Base-by-base conservation (phyloP, 2,888 invertebrate genomes). In the Lacanobia wlatinum region DNA sequence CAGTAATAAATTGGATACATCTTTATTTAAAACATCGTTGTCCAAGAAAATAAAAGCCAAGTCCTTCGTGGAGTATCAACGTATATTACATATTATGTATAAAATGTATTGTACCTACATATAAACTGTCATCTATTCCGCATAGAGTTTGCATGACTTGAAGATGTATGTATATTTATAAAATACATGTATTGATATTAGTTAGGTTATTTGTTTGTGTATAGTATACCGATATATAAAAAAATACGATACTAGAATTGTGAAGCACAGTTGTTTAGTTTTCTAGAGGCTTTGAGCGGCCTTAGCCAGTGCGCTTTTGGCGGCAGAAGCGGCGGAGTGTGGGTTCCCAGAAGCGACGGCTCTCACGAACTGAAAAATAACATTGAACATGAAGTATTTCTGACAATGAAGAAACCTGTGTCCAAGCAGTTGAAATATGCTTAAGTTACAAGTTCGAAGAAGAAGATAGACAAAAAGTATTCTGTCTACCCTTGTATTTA, bases 11-110 rank as follows among this genome's bases (percentile, higher is more conserved):
- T 78, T 87, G 93, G 93, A 94, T 94, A 94, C 94, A 94, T 93
- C 94, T 94, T 94, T 94, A 94, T 93, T 94, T 61, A 85, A 85
- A 89, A 80, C 65, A 73, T 60, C 85, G 34, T 84, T 82, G 40
- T 83, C 73, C 86, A 85, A 88, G 73, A 88, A 92, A 93, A 91
- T 86, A 93, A 93, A 93, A 92, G 93, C 94, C 93, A 84, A 40
- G 89, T 92, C 92, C 85, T 90, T 72, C 77, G 67, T 85, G 84
- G 73, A 86, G 88, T 90, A 92, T 86, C 65, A 92, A 92, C 87
- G 85, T 94, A 93, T 94, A 94, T 93, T 92, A 83, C 73, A 87
- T 89, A 86, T 86, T 90, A 76, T 34, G 28, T 71, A 58, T 78
- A 40, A 43, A 58, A 9, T 69, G 48, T 52, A 60, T 81, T 28